Evolutionary conservation across 2,797 vertebrate genomes (phyloP).

Genomic region (Triplophysa bombifrons): DNA sequence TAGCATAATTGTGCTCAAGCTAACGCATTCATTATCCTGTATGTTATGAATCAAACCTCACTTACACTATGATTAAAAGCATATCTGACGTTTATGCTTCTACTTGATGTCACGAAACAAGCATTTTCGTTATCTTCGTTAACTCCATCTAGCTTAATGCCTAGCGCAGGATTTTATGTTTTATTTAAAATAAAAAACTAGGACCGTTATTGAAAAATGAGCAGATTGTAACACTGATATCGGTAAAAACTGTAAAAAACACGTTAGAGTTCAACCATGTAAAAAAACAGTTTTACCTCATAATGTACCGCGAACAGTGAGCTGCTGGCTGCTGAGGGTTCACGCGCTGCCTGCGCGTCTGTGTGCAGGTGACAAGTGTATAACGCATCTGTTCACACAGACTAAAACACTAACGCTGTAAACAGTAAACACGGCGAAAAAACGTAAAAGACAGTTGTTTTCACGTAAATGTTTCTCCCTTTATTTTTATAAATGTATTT

Average conservation of each 20-base stretch:
- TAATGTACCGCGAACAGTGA: slow-evolving; percentile 54
- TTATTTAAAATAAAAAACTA: background rate
- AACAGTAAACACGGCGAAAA: too few species aligned
- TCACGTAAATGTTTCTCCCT: too few species aligned
- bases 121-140: background rate
- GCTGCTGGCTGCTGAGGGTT: slow-evolving; percentile 63
- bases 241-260: background rate
- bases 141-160: background rate
- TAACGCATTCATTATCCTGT: background rate
- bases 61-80: background rate
- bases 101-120: background rate
- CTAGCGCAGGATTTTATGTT: slow-evolving; percentile 6
- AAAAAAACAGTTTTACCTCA: slow-evolving; percentile 61
- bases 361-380: background rate
- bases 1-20: slow-evolving; percentile 21
- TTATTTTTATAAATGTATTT: too few species aligned
- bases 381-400: too few species aligned
- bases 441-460: too few species aligned
- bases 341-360: slow-evolving; percentile 32
- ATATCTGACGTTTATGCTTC: background rate
- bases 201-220: background rate
- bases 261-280: background rate
- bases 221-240: background rate
- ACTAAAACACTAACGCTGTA: too few species aligned
- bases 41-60: background rate